Evolutionary conservation across 2,888 invertebrate genomes (phyloP).

Genomic region (Galeruca laticollis): DNA sequence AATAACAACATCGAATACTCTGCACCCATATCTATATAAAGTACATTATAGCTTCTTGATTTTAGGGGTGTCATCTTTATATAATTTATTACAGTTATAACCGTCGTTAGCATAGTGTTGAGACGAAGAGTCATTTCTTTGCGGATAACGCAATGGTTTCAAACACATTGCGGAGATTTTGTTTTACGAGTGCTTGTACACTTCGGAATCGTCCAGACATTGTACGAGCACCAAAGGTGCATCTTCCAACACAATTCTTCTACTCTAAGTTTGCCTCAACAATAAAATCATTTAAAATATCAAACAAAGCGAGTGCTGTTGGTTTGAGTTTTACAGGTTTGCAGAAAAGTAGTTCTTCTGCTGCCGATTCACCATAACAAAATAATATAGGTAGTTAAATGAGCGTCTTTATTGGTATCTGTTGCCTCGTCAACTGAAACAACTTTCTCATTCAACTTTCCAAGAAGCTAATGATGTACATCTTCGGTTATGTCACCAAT

Average conservation of each 20-base stretch:
- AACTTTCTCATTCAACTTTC: too few species aligned
- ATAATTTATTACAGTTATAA: too few species aligned
- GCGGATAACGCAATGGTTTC: not conserved
- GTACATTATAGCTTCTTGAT: not conserved
- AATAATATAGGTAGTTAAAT: not conserved
- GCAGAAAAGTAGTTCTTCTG: too few species aligned
- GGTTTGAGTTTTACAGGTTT: too few species aligned
- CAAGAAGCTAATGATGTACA: not conserved
- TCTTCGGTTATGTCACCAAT: too few species aligned
- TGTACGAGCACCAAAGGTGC: too few species aligned
- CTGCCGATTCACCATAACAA: not conserved
- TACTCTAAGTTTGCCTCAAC: not conserved
- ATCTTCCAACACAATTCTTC: not conserved
- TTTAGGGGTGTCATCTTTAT: not conserved
- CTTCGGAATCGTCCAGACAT: not conserved
- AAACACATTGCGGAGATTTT: not conserved
- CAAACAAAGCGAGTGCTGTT: too few species aligned
- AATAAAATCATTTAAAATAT: not conserved
- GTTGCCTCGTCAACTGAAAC: too few species aligned
- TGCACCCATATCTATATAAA: not conserved
- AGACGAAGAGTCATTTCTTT: not conserved
- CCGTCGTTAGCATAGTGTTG: not conserved
- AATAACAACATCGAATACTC: not conserved
- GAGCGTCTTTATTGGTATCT: not conserved
- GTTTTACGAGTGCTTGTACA: not conserved